Evolutionary conservation across 2,888 invertebrate genomes (phyloP), one percentile per base, ranked within the genome.

Genomic region (Volucella inflata): DNA sequence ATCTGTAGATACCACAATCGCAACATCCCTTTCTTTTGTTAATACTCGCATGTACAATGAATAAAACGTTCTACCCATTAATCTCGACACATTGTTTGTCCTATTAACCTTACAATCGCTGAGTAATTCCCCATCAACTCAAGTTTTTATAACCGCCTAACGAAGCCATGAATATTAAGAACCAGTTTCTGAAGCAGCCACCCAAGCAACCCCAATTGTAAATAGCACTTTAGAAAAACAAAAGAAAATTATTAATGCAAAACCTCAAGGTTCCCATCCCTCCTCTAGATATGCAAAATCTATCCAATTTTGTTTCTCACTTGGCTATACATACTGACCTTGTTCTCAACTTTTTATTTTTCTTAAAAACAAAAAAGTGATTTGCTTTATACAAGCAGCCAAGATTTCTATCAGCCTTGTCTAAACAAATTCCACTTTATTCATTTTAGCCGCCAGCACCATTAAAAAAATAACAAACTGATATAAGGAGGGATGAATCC

Each of bases 331-430:
- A 2, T 21, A 21, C 21, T 21, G 1, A 2, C 30, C 6, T 30
- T 0, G 21, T 21, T 21, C 21, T 4, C 2, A 4, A 30, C 0
- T 30, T 30, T 30, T 30, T 30, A 30, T 6, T 30, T 4, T 6
- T 30, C 6, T 30, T 30, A 21, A 2, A 21, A 21, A n/a, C n/a
- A n/a, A 51, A 59, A 71, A 53, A 79, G 71, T 67, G 65, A 84
- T 76, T 84, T 79, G 70, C 64, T 40, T 10, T 53, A 57, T 67
- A 62, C 65, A 72, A 48, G 17, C 51, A 51, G 78, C 40, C 30
- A 55, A 68, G 74, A 57, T 62, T 77, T 78, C 51, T 74, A 77
- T 77, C 72, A 21, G n/a, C 40, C 42, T 42, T 68, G 21, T 44
- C 80, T 36, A 55, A 40, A 38, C 16, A 14, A 59, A 64, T 71